Percentiles rank a stretch among this genome's conserved stretches.
Conservation (phyloP, 1,140 invertebrate genomes). For the Ostrea edulis region DNA sequence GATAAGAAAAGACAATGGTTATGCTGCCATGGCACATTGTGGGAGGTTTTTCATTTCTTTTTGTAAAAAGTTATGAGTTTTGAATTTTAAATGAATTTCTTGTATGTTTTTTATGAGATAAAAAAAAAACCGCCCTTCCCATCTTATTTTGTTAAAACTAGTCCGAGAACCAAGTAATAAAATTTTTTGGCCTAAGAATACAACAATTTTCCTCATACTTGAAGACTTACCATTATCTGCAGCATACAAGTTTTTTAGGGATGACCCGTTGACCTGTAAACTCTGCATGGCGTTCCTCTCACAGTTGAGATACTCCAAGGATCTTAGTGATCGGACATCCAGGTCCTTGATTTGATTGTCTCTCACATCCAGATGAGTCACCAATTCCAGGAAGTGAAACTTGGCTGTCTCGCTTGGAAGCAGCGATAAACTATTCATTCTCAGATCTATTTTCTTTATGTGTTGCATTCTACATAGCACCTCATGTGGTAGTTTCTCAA, state of each 20-base stretch:
- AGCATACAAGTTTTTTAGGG: constrained; percentile 75
- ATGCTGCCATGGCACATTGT: too few species aligned
- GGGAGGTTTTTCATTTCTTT: too few species aligned
- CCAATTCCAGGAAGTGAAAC: constrained; percentile 75
- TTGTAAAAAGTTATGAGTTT: too few species aligned
- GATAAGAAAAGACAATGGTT: too few species aligned
- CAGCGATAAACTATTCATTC: constrained; percentile 77
- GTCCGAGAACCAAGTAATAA: too few species aligned
- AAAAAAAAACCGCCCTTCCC: too few species aligned
- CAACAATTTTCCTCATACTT: too few species aligned
- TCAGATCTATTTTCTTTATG: constrained; percentile 77
- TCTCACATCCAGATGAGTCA: constrained; percentile 77
- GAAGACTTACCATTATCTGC: constrained; percentile 73
- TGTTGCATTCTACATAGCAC: constrained; percentile 73
- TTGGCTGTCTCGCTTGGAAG: constrained; percentile 75
- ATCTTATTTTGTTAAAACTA: too few species aligned
- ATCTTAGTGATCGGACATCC: constrained; percentile 74
- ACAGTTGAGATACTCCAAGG: constrained; percentile 78
- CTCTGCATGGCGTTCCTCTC: constrained; percentile 73
- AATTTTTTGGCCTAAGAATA: too few species aligned
- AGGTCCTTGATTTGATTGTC: constrained; percentile 77
- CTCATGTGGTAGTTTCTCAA: constrained; percentile 73
- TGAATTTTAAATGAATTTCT: too few species aligned
- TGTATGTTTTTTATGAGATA: too few species aligned
- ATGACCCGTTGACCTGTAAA: constrained; percentile 75